Base-by-base conservation (phyloP, 1,140 invertebrate species). In the Nasonia longicornis region DNA sequence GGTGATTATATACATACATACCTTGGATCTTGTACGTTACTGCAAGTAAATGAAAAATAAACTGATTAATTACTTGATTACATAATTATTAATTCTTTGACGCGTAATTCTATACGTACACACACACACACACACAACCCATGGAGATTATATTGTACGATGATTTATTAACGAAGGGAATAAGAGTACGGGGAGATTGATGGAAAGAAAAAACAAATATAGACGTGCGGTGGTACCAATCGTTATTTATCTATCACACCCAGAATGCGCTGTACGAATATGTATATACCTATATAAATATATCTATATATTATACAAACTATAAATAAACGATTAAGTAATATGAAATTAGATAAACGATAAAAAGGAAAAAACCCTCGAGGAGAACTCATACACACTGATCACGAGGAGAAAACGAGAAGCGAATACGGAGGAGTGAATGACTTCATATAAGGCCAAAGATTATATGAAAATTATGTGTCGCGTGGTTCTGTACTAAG, bases 251-350 rank as follows among this genome's bases (percentile, higher is more conserved):
- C 74, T 81, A 81, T 81, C 16, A 20, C 38, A 11, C 16, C 0
- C 38, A 11, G 67, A 77, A 72, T 72, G 74, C 69, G 74, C 67
- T 81, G 80, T 81, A 81, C 74, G 80, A 81, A 81, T 81, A 77
- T 81, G 80, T 81, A 77, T 76, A 80, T 83, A 79, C 80, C 80
- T 81, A 81, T 81, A 81, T 77, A 81, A 81, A 81, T 81, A 82
- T 73, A 82, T 79, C 45, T 79, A 79, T 82, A 79, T 81, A 79
- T 79, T 63, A 82, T 79, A 82, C 75, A 82, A 79, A 79, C 79
- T 82, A 82, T 78, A 70, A 63, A 82, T 70, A 74, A 58, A 69
- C 52, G 63, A 76, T 71, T 79, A 64, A 79, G 66, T 31, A 63
- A 45, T 31, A 67, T 72, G 64, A 64, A 66, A 80, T 22, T 75